These are phyloP conservation scores for Limonius californicus DNA, from an alignment of 1,140 invertebrate genomes.

Conservation along the genomic window DNA sequence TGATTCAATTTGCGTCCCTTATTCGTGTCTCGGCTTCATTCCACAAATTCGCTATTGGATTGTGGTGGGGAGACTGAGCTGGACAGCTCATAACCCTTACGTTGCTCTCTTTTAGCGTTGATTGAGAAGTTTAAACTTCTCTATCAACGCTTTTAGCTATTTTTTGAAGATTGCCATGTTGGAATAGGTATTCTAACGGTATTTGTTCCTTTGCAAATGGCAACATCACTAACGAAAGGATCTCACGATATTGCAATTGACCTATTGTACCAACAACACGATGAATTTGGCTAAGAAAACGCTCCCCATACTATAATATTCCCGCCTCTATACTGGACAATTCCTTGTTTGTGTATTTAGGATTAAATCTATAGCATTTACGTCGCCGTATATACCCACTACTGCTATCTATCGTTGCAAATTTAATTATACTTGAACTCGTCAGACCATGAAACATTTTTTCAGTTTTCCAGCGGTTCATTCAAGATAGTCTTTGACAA, in stretches of 20 bases:
- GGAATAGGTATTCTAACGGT: neutral
- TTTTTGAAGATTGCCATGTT: neutral
- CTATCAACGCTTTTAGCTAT: neutral
- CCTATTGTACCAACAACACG: neutral
- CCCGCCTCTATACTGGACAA: neutral
- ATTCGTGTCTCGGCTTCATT: neutral
- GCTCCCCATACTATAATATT: too few relatives aligned
- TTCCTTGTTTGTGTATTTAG: neutral
- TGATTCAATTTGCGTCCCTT: neutral
- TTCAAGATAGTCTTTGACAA: neutral
- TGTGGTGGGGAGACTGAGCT: neutral
- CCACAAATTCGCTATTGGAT: neutral
- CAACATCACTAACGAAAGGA: too few relatives aligned
- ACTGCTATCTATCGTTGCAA: neutral
- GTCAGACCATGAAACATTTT: neutral
- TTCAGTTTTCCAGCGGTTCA: neutral
- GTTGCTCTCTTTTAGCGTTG: too few relatives aligned
- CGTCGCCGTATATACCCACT: neutral
- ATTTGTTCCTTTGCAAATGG: too few relatives aligned
- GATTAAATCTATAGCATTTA: neutral
- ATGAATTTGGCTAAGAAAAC: neutral
- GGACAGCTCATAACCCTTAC: neutral
- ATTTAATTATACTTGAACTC: neutral
- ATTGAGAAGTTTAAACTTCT: neutral
- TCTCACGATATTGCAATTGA: too few relatives aligned